Evolutionary conservation across 64 coral and sea anemone genomes (phyloP), one percentile per base, ranked within the genome.

Genomic region (Montipora efflorescens): DNA sequence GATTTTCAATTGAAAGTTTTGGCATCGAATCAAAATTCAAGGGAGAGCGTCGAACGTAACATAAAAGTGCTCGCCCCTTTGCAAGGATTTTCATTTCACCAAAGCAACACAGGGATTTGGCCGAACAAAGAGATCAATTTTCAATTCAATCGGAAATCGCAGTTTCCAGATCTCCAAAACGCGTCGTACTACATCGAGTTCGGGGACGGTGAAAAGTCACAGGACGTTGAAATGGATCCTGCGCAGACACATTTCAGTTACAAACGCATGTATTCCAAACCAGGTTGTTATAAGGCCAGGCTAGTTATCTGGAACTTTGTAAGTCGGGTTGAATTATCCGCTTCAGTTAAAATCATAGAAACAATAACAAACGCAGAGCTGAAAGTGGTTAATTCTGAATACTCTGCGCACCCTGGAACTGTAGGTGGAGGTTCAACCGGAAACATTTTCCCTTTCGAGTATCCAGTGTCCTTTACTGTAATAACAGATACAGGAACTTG

Each of bases 401-500:
- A 77, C 22, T 90, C 78, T 12, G 81, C 79, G 48, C 66, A 62
- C 5, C 88, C 88, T 8, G 61, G 22, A 48, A 53, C 68, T 18
- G 19, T 9, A n/a, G 90, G 91, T 0, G 53, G 70, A 71, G 84
- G 78, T 44, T 18, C 2, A 8, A 9, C 9, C 0, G 23, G 28
- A 47, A 85, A 87, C 69, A 79, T 86, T n/a, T 94, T 96, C 36
- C 95, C 95, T 2, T 79, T 84, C 19, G 92, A 96, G 48, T 96
- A 96, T 47, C 95, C 95, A 16, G 92, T 96, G 6, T 16, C 22
- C 22, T 80, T 96, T 58, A 12, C 11, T 0, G 82, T 92, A 43
- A 52, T 18, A 2, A 87, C 93, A 47, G 68, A 23, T 73, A 81
- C 90, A 76, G 95, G 92, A 19, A 94, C 92, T 9, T 96, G 95